These are phyloP conservation scores for Drosophila takahashii DNA, from an alignment of 1,140 invertebrate species.

Conservation along the genomic window DNA sequence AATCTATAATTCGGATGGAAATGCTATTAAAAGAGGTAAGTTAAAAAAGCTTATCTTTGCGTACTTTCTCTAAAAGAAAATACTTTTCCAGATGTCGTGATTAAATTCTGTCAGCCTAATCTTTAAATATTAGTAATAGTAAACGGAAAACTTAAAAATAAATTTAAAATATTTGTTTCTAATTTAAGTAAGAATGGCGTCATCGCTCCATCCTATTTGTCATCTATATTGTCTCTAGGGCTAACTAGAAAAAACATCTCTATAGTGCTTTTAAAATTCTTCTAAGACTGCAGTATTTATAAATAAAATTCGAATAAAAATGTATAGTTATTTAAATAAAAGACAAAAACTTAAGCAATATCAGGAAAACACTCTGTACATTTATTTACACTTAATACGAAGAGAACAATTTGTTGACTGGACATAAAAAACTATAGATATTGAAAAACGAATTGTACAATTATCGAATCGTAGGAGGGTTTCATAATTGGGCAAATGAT, in stretches of 20 bases:
- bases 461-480: constrained; percentile 63
- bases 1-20: constrained; percentile 13
- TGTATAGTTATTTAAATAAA: constrained; percentile 4
- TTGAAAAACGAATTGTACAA: constrained; percentile 64
- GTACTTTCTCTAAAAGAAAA: constrained; percentile 27
- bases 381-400: constrained; percentile 82
- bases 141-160: not conserved
- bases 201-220: constrained; percentile 1
- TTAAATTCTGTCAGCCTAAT: constrained; percentile 1
- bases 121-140: not conserved
- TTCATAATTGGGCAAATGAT: constrained; percentile 69
- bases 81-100: not conserved
- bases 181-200: constrained; percentile 5
- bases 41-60: not conserved
- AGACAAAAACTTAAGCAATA: constrained; percentile 34
- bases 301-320: constrained; percentile 12
- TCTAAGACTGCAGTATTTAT: constrained; percentile 7
- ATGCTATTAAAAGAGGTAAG: constrained; percentile 9
- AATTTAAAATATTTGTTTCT: not conserved
- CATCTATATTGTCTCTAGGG: constrained; percentile 15
- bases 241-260: constrained; percentile 12
- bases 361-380: constrained; percentile 72
- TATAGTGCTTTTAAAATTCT: constrained; percentile 17
- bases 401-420: constrained; percentile 51
- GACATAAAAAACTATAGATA: constrained; percentile 51